A percentile compares a stretch with the other conserved stretches of the same genome.
Conservation (phyloP, 2,888 invertebrate species). For the Ophioninae sp. region DNA sequence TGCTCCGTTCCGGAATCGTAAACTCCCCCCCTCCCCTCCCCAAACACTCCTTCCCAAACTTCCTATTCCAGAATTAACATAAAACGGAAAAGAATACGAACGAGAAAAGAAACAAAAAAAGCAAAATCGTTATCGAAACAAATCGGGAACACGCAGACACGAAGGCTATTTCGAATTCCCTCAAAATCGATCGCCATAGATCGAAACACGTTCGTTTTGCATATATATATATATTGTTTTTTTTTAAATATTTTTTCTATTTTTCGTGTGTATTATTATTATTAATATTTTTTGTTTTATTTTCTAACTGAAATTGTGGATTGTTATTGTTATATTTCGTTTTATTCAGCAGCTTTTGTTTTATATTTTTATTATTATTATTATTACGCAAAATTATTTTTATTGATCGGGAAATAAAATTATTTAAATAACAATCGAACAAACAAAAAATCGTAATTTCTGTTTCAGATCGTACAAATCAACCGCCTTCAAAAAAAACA, state of each 20-base stretch:
- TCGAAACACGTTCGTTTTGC: too few species aligned
- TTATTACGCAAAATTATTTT: too few species aligned
- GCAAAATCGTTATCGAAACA: too few species aligned
- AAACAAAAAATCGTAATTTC: constrained; percentile 39
- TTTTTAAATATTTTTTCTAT: not conserved
- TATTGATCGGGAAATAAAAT: too few species aligned
- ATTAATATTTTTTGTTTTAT: not conserved
- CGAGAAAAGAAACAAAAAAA: not conserved
- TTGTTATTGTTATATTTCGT: not conserved
- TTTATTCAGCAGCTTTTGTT: not conserved
- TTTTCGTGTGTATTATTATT: not conserved
- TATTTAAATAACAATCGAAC: not conserved
- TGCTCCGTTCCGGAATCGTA: constrained; percentile 24
- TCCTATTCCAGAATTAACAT: constrained; percentile 14
- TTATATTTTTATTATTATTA: not conserved
- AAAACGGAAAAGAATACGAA: not conserved
- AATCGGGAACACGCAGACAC: too few species aligned
- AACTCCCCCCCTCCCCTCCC: constrained; percentile 14
- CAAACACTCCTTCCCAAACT: constrained; percentile 1
- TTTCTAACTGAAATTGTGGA: too few species aligned
- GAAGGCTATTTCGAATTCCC: not conserved
- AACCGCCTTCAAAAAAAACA: constrained; percentile 79
- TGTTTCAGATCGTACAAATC: constrained; percentile 81
- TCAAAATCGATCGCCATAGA: too few species aligned
- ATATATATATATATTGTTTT: too few species aligned